phyloP scores from a whole-genome alignment of 2,797 vertebrate genomes.

The Lutjanus argentimaculatus region DNA sequence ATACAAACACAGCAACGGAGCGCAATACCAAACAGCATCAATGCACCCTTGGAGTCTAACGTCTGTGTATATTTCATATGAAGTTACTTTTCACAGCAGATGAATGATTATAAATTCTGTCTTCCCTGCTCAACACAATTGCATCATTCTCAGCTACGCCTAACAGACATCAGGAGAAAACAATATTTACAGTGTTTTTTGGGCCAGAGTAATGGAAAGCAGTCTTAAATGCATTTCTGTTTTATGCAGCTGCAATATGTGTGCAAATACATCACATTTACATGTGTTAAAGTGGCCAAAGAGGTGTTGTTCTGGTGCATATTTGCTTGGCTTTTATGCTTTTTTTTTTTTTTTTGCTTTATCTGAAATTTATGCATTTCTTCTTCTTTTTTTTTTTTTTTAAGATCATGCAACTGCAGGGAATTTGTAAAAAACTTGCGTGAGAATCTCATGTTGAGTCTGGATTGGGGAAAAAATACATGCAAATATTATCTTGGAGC shows the following conservation, averaged over 20 bases:
- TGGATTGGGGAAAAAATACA: too few relatives aligned
- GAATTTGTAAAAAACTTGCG: not conserved
- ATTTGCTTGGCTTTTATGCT: not conserved
- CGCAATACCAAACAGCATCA: conserved; percentile 17
- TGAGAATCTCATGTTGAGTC: not conserved
- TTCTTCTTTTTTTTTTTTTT: not conserved
- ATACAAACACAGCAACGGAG: conserved; percentile 31
- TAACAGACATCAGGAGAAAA: conserved; percentile 20
- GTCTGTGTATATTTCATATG: conserved; percentile 15
- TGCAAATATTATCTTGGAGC: not conserved
- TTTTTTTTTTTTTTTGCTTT: not conserved
- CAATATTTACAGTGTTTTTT: conserved; percentile 18
- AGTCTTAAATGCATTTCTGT: conserved; percentile 9
- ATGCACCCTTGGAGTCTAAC: conserved; percentile 9
- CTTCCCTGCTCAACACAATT: conserved; percentile 39
- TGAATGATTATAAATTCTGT: conserved; percentile 48
- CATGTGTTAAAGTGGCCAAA: conserved; percentile 7
- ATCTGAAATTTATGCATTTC: not conserved
- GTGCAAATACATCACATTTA: conserved; percentile 13
- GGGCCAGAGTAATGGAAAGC: not conserved
- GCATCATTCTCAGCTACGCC: conserved; percentile 28
- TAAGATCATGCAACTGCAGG: not conserved
- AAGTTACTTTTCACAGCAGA: conserved; percentile 38
- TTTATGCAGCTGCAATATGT: conserved; percentile 17
- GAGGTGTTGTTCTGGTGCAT: not conserved